These are phyloP conservation scores for Omphaloscelis lunosa DNA, from an alignment of 2,888 invertebrate genomes.

Conservation along the genomic window DNA sequence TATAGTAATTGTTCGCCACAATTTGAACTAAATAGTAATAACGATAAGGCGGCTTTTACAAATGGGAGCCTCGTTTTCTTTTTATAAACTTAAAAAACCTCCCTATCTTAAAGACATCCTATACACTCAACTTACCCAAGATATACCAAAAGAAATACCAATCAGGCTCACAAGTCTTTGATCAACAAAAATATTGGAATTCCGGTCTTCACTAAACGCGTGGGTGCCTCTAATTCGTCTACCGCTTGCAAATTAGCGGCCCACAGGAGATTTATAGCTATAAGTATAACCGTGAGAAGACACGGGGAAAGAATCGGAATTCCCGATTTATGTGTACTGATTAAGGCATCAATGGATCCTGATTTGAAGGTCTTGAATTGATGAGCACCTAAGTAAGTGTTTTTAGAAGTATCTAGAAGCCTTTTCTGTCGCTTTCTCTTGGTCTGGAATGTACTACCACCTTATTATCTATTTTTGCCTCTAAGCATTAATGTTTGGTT, in stretches of 20 bases:
- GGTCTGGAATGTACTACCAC: no score
- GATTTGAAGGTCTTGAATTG: constrained; percentile 7
- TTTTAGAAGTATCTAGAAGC: no score
- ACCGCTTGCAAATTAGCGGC: constrained; percentile 69
- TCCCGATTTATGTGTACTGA: constrained; percentile 32
- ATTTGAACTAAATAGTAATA: neutral
- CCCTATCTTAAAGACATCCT: no score
- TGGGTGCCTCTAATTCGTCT: constrained; percentile 62
- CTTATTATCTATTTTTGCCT: no score
- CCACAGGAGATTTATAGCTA: constrained; percentile 65
- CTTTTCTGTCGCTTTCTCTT: no score
- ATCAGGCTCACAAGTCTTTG: constrained; percentile 43
- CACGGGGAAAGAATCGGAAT: constrained; percentile 39
- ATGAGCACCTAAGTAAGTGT: no score
- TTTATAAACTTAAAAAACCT: no score
- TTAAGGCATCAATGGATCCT: constrained; percentile 40
- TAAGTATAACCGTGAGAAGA: constrained; percentile 28
- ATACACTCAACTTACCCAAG: neutral
- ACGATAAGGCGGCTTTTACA: no score
- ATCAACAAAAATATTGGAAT: constrained; percentile 56
- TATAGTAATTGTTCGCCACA: neutral
- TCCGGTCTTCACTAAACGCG: constrained; percentile 30
- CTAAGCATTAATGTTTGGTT: no score
- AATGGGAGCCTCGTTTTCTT: neutral
- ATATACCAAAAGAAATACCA: constrained; percentile 7